These are phyloP conservation scores for Plumapathes pennacea DNA, from an alignment of 92 coral and sea anemone species.

Conservation along the genomic window DNA sequence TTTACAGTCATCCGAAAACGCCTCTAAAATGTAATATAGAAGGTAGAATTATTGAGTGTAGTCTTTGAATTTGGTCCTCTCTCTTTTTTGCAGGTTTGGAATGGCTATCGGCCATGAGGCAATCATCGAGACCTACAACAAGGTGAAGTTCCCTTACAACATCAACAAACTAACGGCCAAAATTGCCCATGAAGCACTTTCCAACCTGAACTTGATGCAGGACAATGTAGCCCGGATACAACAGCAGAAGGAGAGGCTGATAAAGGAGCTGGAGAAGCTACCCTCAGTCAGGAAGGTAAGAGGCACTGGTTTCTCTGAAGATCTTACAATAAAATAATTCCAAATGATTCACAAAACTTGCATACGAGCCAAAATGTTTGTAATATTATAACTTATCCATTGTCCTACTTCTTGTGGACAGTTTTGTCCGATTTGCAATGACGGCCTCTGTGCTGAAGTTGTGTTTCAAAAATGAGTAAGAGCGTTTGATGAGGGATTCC, in stretches of 20 bases:
- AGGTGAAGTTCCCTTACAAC: constrained; percentile 34
- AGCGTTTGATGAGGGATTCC: too few species aligned
- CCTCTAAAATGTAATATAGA: too few species aligned
- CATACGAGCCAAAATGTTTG: too few species aligned
- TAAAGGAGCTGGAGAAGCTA: constrained; percentile 15
- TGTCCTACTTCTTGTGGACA: too few species aligned
- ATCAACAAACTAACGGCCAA: constrained; percentile 17
- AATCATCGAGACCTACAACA: constrained; percentile 24
- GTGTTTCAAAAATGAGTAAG: too few species aligned
- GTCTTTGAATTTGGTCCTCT: too few species aligned
- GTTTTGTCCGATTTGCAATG: too few species aligned
- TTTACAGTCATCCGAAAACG: background rate
- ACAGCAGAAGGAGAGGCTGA: constrained; percentile 14
- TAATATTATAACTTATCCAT: too few species aligned
- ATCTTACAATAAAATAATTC: background rate
- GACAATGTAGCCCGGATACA: constrained; percentile 9
- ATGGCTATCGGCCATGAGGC: constrained; percentile 42
- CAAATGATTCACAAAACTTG: too few species aligned
- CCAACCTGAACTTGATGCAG: constrained; percentile 11
- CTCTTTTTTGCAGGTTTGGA: constrained; percentile 18
- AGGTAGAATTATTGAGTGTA: background rate
- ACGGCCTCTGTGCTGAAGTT: too few species aligned
- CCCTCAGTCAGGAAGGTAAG: constrained; percentile 35
- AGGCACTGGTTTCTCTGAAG: too few species aligned
- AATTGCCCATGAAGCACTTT: constrained; percentile 18